Base-by-base conservation (phyloP, 2,113 vertebrate genomes). In the Tonatia bakeri region DNA sequence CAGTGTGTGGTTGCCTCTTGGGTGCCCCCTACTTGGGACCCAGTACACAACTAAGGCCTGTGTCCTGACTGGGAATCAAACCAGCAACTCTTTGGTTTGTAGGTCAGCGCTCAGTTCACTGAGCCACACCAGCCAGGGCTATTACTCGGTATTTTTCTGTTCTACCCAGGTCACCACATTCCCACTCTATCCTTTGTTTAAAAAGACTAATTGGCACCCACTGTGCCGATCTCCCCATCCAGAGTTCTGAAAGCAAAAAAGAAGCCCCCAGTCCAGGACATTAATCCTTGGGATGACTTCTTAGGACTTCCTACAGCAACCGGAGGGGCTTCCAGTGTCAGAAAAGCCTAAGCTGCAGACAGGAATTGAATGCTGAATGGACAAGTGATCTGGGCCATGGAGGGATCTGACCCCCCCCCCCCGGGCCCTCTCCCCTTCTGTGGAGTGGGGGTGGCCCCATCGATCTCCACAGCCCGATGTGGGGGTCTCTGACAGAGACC, bases 381-480 rank as follows among this genome's bases (percentile, higher is more conserved):
- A 67, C 14, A 28, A 43, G 6, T n/a, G 59, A 52, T 28, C n/a
- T 65, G 59, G 38, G 45, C 45, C 28, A 0, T 4, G 24, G 54
- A 14, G 33, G 15, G 33, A 3, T 13, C 33, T 61, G 40, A 9
- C 26, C 36, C 2, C 52, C 47, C 56, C 3, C 0, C 4, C 1
- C 75, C 3, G 4, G 73, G 43, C 28, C 26, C 1, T 43, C 43
- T 33, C 16, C 9, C 16, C 4, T 10, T 5, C 26, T 14, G 36
- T 2, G 69, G 69, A 56, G 52, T 0, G 54, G 54, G 54, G 7
- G 56, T 24, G 56, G 11, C 7, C 28, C n/a, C 85, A 2, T 1
- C 3, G 28, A 7, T n/a, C 52, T 33, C 22, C 22, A 17, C 22
- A 52, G 64, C 43, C 33, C 4, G 8, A 28, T 2, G 64, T 12